Evolutionary conservation across 2,797 vertebrate species (phyloP), one percentile per base, ranked within the genome.

Genomic region (Podarcis siculus): DNA sequence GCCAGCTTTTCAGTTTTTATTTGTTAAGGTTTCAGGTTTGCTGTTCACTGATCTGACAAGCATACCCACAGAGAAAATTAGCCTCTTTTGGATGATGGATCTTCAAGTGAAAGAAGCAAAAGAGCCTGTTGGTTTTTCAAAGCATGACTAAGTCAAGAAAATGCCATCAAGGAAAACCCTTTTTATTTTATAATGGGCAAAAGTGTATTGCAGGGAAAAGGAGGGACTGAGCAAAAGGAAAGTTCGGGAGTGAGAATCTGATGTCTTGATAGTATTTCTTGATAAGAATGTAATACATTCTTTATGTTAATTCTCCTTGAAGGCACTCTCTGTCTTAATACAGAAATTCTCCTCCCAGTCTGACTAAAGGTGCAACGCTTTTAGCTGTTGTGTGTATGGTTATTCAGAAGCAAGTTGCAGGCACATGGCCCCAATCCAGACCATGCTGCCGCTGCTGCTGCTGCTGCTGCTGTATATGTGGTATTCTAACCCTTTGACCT

Each of bases 21-120:
- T 90, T 8, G n/a, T 39, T 90, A 13, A 88, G 64, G 76, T 81
- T 91, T 30, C 79, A 85, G 79, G 49, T 80, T 87, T 94, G 77
- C 64, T 91, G 55, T 42, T 90, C 86, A 73, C 1, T 91, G 72
- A 91, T n/a, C 58, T 93, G 75, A 66, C 17, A 90, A 90, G 88
- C 86, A 90, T 2, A 89, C 5, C 17, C 69, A 84, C 35, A 12
- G 3, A 92, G 32, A 93, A 94, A 94, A 49, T 86, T 30, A 91
- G 35, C 17, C 83, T 66, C 79, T 10, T 39, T 86, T 83, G 78
- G 9, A 49, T 83, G 35, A 58, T 89, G 69, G 87, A 77, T 10
- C 0, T 61, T 87, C 39, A 71, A 67, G 37, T 83, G 30, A 91
- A 91, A 73, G 86, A 93, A 86, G 2, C 8, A 4, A 55, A 90